Evolutionary conservation across 2,797 vertebrate genomes (phyloP).

Genomic region (Argentina silus): DNA sequence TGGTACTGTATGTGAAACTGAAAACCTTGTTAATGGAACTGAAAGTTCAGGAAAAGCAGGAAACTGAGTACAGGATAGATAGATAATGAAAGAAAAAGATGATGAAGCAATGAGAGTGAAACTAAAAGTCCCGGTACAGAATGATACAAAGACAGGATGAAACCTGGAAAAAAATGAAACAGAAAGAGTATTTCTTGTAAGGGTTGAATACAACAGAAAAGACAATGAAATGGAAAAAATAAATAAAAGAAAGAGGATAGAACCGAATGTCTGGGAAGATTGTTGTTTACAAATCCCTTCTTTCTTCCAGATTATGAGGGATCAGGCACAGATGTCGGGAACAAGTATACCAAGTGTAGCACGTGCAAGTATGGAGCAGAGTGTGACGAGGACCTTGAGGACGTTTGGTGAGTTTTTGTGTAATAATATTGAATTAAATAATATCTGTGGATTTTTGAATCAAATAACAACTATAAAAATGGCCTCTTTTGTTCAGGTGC

Average conservation of each 20-base stretch:
- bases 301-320: slow-evolving; percentile 85
- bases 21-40: background rate
- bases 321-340: slow-evolving; percentile 86
- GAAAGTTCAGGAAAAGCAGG: too few species aligned
- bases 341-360: slow-evolving; percentile 92
- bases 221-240: background rate
- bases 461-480: background rate
- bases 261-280: background rate
- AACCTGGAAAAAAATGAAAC: background rate
- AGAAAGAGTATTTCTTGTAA: background rate
- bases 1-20: background rate
- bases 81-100: background rate
- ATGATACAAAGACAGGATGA: background rate
- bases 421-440: background rate
- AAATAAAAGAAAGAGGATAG: background rate
- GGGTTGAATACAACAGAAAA: too few species aligned
- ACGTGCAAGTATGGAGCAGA: slow-evolving; percentile 95
- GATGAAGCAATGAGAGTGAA: background rate
- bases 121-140: background rate
- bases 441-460: too few species aligned
- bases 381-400: slow-evolving; percentile 95
- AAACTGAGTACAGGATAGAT: background rate
- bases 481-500: slow-evolving; percentile 78
- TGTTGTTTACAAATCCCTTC: background rate
- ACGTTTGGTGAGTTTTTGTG: slow-evolving; percentile 84